Conservation (phyloP, 2,113 vertebrate genomes). For the Blennius ocellaris region DNA sequence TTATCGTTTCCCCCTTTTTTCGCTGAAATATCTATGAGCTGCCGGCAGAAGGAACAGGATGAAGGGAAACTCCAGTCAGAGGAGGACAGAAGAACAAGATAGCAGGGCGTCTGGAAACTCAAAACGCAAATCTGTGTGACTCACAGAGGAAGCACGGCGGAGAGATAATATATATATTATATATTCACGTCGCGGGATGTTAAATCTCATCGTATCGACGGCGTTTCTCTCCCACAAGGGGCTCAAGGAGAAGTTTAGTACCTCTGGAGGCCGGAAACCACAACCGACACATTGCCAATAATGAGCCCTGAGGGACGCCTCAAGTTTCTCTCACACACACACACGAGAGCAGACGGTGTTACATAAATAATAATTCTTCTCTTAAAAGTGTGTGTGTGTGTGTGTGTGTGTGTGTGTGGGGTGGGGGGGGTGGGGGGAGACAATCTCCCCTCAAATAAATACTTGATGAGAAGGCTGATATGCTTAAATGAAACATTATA, state of each 20-base stretch:
- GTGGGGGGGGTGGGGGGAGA: slow-evolving; percentile 1
- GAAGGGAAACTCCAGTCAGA: slow-evolving; percentile 17
- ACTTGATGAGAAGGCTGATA: slow-evolving; percentile 66
- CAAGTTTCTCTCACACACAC: slow-evolving; percentile 29
- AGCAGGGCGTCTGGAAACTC: slow-evolving; percentile 9
- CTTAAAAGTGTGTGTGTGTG: too few species aligned
- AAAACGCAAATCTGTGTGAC: not conserved
- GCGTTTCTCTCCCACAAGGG: slow-evolving; percentile 54
- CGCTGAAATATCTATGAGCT: slow-evolving; percentile 40
- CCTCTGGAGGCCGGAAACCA: slow-evolving; percentile 47
- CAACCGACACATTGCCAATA: slow-evolving; percentile 58
- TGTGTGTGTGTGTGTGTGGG: not conserved
- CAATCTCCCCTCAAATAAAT: slow-evolving; percentile 60
- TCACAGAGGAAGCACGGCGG: slow-evolving; percentile 6
- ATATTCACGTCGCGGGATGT: slow-evolving; percentile 22
- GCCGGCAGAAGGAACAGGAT: slow-evolving; percentile 18
- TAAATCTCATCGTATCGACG: slow-evolving; percentile 49
- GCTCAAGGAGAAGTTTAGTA: slow-evolving; percentile 43
- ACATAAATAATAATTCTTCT: too few species aligned
- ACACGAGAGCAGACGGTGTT: slow-evolving; percentile 5
- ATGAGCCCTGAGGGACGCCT: slow-evolving; percentile 54
- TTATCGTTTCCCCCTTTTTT: slow-evolving; percentile 42
- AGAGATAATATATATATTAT: slow-evolving; percentile 59
- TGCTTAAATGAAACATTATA: slow-evolving; percentile 59
- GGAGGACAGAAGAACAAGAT: slow-evolving; percentile 6